These are phyloP conservation scores for Aurelia aurita DNA, from an alignment of 30 jellyfish, hydroid and myxozoan genomes.

Conservation along the genomic window DNA sequence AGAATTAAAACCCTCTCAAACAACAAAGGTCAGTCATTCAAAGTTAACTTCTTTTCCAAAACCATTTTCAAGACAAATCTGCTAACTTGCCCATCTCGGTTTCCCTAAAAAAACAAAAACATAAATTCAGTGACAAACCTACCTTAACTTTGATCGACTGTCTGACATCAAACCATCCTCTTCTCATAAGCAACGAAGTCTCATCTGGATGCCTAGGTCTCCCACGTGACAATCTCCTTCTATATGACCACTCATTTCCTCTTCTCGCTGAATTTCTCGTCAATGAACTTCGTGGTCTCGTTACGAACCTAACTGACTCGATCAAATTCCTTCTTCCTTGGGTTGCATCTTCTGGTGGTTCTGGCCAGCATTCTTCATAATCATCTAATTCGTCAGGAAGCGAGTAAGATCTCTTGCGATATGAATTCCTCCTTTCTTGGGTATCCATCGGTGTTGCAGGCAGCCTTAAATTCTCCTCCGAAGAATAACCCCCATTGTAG, in stretches of 20 bases:
- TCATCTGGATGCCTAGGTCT: conserved; percentile 51
- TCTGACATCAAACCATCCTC: conserved; percentile 72
- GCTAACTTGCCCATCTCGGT: too few relatives aligned
- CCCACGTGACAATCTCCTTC: conserved; percentile 11
- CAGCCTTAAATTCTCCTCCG: conserved; percentile 43
- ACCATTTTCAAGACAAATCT: too few relatives aligned
- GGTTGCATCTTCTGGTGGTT: not conserved
- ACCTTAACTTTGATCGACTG: conserved; percentile 48
- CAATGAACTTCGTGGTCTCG: conserved; percentile 36
- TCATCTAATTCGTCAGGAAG: conserved; percentile 60
- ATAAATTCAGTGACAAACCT: too few relatives aligned
- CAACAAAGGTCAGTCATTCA: too few relatives aligned
- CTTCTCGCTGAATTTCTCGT: conserved; percentile 19
- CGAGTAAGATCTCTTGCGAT: conserved; percentile 49
- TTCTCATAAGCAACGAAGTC: conserved; percentile 41
- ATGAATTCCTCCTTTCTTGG: not conserved
- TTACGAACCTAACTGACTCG: conserved; percentile 22
- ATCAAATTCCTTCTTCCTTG: conserved; percentile 3
- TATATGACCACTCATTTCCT: not conserved
- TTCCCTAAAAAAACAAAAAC: too few relatives aligned
- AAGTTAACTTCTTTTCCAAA: too few relatives aligned
- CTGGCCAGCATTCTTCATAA: conserved; percentile 26
- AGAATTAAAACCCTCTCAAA: too few relatives aligned
- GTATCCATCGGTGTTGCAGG: conserved; percentile 57
- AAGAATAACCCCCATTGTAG: conserved; percentile 2